Evolutionary conservation across 2,113 vertebrate species (phyloP), one percentile per base, ranked within the genome.

Genomic region (Cariama cristata): DNA sequence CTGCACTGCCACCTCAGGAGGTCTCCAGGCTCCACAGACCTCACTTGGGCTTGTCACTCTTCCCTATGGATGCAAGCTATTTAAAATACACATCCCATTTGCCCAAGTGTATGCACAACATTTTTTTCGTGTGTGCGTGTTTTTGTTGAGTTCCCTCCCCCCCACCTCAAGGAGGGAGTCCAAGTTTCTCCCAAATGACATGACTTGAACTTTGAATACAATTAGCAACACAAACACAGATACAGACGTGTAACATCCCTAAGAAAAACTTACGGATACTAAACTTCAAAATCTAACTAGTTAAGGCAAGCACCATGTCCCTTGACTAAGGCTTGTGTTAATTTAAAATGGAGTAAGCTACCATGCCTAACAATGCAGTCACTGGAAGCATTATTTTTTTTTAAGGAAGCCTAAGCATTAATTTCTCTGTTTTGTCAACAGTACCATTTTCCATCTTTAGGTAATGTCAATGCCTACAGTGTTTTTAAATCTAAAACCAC

Each of bases 11-110:
- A 8, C 24, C 64, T 90, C 52, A 2, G 26, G 50, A 42, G 26
- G 26, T 27, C 75, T 66, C 30, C 60, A 45, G 47, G 53, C 67
- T 94, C 63, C 72, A 69, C 47, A 87, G 74, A 88, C 59, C 40
- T 83, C 66, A 38, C 64, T 63, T 56, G 64, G 83, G 49, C 40
- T 75, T 83, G 86, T 92, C 93, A 58, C 49, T 60, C 90, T 91
- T 80, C 6, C 5, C 63, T 71, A 60, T 2, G 4, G 76, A 52
- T 45, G 28, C 27, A 59, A 68, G 72, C 60, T 62, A 63, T 47
- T 88, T 79, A 64, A 87, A 88, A 83, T 23, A 33, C 60, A 80
- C 1, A 2, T 30, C 35, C 45, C 13, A 1, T 17, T n/a, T 59
- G 56, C 40, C n/a, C 38, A 38, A 52, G 47, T 12, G 42, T 27